Percentiles rank a stretch among this genome's conserved stretches.
phyloP scores from a whole-genome alignment of 2,888 invertebrate species.

The Drosophila fulvimacula region DNA sequence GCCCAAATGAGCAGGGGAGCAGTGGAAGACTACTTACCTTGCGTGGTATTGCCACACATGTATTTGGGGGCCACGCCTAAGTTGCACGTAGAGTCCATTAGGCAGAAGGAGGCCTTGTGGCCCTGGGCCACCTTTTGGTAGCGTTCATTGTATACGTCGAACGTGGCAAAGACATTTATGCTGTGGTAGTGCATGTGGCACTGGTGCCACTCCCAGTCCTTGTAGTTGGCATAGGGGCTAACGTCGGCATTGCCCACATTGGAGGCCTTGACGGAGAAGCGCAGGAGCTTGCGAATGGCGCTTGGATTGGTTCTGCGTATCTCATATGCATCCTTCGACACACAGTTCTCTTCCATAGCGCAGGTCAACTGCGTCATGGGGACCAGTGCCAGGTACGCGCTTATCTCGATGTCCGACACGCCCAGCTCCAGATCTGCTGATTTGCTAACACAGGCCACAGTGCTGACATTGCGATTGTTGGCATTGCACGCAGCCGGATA shows the following conservation, averaged over 20 bases:
- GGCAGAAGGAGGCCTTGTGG: slow-evolving; percentile 81
- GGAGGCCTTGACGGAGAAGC: slow-evolving; percentile 78
- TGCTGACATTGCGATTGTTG: slow-evolving; percentile 71
- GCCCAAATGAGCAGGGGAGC: background rate
- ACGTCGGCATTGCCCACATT: slow-evolving; percentile 80
- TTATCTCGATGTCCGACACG: slow-evolving; percentile 66
- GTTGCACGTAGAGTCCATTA: slow-evolving; percentile 74
- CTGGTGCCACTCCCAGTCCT: slow-evolving; percentile 82
- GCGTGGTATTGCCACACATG: slow-evolving; percentile 76
- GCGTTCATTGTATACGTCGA: slow-evolving; percentile 73
- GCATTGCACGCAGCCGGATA: slow-evolving; percentile 65
- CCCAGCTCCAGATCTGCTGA: slow-evolving; percentile 75
- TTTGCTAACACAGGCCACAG: slow-evolving; percentile 70
- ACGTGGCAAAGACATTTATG: slow-evolving; percentile 80
- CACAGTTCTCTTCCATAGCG: slow-evolving; percentile 82
- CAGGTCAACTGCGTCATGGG: slow-evolving; percentile 74
- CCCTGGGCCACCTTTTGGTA: slow-evolving; percentile 79
- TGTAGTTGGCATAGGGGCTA: slow-evolving; percentile 80
- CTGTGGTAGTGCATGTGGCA: slow-evolving; percentile 80
- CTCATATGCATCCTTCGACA: slow-evolving; percentile 76
- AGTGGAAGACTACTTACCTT: slow-evolving; percentile 62
- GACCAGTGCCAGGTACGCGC: slow-evolving; percentile 64
- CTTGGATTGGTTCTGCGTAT: slow-evolving; percentile 68
- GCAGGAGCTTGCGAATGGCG: slow-evolving; percentile 68
- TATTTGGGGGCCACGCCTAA: slow-evolving; percentile 62